Evolutionary conservation across 2,113 vertebrate genomes (phyloP), one percentile per base, ranked within the genome.

Genomic region (Siniperca knerii): DNA sequence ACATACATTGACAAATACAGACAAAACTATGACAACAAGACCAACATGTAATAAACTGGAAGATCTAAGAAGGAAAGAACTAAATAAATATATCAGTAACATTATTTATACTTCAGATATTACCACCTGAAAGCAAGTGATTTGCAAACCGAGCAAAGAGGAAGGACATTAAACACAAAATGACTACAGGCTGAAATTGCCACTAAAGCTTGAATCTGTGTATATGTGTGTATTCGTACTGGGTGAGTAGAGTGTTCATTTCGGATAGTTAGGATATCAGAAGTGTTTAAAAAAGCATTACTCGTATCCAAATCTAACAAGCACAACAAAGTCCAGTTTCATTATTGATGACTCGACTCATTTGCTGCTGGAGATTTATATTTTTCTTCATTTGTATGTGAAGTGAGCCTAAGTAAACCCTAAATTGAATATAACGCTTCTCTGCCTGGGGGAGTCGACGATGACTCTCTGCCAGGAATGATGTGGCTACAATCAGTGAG

Each of bases 381-480:
- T 77, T 78, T 72, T 75, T 85, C 33, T 83, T 8, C 64, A 65
- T 88, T 71, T 67, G 64, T 48, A 52, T 69, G 58, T 87, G 61
- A 83, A 71, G 79, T 77, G 67, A 79, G 42, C 75, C 58, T 23
- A 81, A 87, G 74, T 79, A 71, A 75, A 76, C 29, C 42, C 82
- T 81, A 75, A 85, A 88, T 83, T 77, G 73, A 81, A 75, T 79
- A 42, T 58, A 83, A 76, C 25, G 21, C 40, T 42, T 40, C 42
- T 58, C 66, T 46, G 70, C 64, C 65, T 11, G 37, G 71, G 29
- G 74, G 70, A 87, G 57, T 54, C 11, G 5, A 33, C 13, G 25
- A 48, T 37, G 85, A 71, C 48, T 75, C 37, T 58, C 60, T 64
- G 75, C 75, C 64, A 80, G 75, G 62, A 81, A 78, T n/a, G 23